Evolutionary conservation across 2,888 invertebrate genomes (phyloP), one percentile per base, ranked within the genome.

Genomic region (Erebia ligea): DNA sequence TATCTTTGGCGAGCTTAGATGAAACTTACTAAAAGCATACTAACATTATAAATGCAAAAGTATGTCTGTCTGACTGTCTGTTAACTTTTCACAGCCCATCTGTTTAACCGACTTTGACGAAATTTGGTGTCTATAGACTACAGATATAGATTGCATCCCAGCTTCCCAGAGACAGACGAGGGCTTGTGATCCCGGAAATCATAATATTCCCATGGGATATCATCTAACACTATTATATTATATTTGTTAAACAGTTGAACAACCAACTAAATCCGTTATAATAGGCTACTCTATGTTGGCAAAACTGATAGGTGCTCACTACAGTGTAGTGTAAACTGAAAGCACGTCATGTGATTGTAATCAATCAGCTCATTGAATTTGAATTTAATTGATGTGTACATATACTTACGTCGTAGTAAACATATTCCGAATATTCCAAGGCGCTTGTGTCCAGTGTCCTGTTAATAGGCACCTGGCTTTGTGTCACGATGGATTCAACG

Each of bases 271-370:
- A 45, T 45, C 13, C 3, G 42, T 45, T 45, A 5, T 48, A 50
- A 17, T 11, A 54, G 10, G 1, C 17, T 52, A 52, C n/a, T 17
- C 34, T 59, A 0, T 59, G 17, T 59, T 40, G 17, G 40, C 40
- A 59, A 59, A 59, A n/a, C 40, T 10, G 78, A 80, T 81, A 80
- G 80, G 73, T 81, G 81, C 68, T 8, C 34, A 54, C 50, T 50
- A 5, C 8, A 40, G 34, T 42, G 42, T 17, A 42, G 42, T 11
- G 19, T 17, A 40, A 4, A 48, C 8, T 45, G 61, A 19, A 45
- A 45, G 13, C 19, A 45, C 48, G 61, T 59, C 42, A 42, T 59
- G 42, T 19, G 11, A 11, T 34, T 48, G 42, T 56, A 65, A 40
- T 56, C 54, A 50, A 52, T 52, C 64, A 52, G 52, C 34, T 40